phyloP scores from a whole-genome alignment of 2,888 invertebrate genomes.

The Ormyrus thymus region DNA sequence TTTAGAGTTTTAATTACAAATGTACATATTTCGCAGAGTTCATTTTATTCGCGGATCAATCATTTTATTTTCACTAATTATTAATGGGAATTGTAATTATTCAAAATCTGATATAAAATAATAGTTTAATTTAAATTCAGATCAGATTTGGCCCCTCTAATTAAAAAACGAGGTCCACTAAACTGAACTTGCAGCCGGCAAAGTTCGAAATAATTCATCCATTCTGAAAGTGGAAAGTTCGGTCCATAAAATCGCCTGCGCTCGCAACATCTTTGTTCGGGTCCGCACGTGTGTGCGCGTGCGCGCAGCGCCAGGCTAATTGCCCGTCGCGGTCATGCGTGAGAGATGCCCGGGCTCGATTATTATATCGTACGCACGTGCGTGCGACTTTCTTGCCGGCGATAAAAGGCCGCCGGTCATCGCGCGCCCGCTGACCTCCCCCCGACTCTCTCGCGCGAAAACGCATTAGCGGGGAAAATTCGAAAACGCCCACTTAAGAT shows the following conservation, averaged over 20 bases:
- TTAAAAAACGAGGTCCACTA: too few species aligned
- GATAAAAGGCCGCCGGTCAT: neutral
- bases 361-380: slow-evolving; percentile 38
- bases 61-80: too few species aligned
- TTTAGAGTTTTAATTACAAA: too few species aligned
- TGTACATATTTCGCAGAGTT: too few species aligned
- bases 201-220: slow-evolving; percentile 11
- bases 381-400: slow-evolving; percentile 17
- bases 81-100: too few species aligned
- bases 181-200: too few species aligned
- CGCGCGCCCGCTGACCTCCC: neutral
- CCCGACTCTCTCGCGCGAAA: neutral
- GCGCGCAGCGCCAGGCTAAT: slow-evolving; percentile 26
- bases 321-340: slow-evolving; percentile 51
- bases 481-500: slow-evolving; percentile 53
- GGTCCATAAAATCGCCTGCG: slow-evolving; percentile 7
- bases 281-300: slow-evolving; percentile 4
- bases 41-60: too few species aligned
- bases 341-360: slow-evolving; percentile 45
- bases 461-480: slow-evolving; percentile 20
- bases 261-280: slow-evolving; percentile 41
- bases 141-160: too few species aligned
- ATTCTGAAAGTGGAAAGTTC: neutral
- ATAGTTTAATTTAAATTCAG: too few species aligned
- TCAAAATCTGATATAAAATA: too few species aligned